Conservation (phyloP, 2,888 invertebrate genomes). For the Holacanthella duospinosa region DNA sequence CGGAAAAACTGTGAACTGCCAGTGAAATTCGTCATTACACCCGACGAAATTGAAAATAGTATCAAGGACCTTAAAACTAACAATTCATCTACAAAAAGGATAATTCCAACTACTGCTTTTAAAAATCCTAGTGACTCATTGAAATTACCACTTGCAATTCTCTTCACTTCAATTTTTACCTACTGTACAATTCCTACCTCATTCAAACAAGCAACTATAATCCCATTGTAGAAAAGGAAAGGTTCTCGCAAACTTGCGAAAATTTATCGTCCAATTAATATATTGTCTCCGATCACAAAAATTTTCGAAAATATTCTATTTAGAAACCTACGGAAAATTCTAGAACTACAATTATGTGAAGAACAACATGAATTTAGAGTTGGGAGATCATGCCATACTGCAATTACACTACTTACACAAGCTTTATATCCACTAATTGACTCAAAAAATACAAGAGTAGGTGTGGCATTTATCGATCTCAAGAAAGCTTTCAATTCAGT, state of each 20-base stretch:
- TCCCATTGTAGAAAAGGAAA: not conserved
- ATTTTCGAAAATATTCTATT: not conserved
- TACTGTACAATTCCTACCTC: not conserved
- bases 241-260: not conserved
- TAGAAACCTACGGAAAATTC: not conserved
- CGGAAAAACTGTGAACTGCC: not conserved
- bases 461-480: no score
- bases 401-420: not conserved
- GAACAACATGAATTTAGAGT: not conserved
- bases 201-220: not conserved
- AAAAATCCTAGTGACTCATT: not conserved
- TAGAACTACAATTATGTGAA: not conserved
- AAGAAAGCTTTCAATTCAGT: no score
- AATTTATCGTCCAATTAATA: not conserved
- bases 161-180: not conserved
- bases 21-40: not conserved
- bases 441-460: no score
- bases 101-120: not conserved
- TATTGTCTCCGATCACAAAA: not conserved
- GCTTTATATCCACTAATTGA: not conserved
- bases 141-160: not conserved
- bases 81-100: not conserved
- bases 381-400: not conserved
- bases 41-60: not conserved
- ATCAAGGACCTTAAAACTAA: not conserved